Percentiles rank a stretch among this genome's conserved stretches.
These are phyloP conservation scores for Rhinophrynus dorsalis DNA, from an alignment of 2,797 vertebrate species.

Conservation along the genomic window DNA sequence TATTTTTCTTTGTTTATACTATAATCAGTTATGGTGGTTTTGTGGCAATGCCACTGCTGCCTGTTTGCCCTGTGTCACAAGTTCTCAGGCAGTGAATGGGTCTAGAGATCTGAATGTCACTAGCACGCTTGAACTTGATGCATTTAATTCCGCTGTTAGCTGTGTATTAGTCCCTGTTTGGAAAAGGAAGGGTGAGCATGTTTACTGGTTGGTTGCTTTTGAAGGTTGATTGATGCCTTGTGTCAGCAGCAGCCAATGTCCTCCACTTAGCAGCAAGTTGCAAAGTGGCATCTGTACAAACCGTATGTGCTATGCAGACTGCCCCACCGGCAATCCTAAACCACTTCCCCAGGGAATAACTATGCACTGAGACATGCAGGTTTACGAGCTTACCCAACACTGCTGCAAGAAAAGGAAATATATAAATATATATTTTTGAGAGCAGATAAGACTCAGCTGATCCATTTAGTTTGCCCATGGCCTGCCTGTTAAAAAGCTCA, in stretches of 20 bases:
- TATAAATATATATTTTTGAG: too few relatives aligned
- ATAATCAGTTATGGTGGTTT: too few relatives aligned
- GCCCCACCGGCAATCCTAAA: constrained; percentile 23
- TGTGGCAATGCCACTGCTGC: background rate
- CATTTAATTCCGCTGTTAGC: background rate
- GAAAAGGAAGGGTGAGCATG: constrained; percentile 24
- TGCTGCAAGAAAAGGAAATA: too few relatives aligned
- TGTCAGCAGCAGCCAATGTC: constrained; percentile 40
- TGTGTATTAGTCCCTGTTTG: constrained; percentile 20
- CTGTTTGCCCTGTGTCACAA: background rate
- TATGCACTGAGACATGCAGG: background rate
- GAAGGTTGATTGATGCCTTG: constrained; percentile 46
- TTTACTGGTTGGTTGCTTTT: constrained; percentile 40
- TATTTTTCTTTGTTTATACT: too few relatives aligned
- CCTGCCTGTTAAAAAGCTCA: too few relatives aligned
- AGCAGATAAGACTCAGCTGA: too few relatives aligned
- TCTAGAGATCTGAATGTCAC: background rate
- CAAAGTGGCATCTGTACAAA: constrained; percentile 40
- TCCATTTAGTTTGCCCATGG: too few relatives aligned
- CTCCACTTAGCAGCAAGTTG: constrained; percentile 31
- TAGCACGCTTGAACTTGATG: constrained; percentile 13
- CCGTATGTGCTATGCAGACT: constrained; percentile 29
- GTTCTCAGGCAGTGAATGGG: background rate
- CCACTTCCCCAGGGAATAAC: background rate
- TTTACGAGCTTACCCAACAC: background rate